phyloP scores from a whole-genome alignment of 2,113 vertebrate species.

The Toxostoma redivivum region DNA sequence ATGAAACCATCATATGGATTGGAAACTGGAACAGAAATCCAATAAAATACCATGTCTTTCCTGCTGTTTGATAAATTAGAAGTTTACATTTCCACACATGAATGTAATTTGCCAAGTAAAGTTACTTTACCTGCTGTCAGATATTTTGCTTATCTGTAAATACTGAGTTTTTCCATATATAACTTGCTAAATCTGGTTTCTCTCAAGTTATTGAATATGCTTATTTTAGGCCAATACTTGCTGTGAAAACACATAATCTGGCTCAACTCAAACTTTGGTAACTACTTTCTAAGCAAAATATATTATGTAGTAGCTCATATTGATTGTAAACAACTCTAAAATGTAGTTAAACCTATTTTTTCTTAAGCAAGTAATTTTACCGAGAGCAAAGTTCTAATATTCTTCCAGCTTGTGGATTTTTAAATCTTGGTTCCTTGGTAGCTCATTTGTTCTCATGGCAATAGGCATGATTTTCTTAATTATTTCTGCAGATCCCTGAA shows the following conservation, averaged over 20 bases:
- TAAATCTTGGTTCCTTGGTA: background rate
- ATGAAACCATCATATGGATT: background rate
- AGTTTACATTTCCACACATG: conserved; percentile 9
- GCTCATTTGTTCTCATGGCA: background rate
- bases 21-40: background rate
- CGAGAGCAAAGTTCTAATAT: background rate
- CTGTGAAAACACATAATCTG: background rate
- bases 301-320: background rate
- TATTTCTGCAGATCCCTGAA: background rate
- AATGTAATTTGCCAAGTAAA: conserved; percentile 10
- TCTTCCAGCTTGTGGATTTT: background rate
- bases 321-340: background rate
- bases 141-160: conserved; percentile 14
- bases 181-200: background rate
- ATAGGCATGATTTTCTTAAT: background rate
- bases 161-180: background rate
- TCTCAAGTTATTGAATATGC: background rate
- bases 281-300: background rate
- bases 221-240: background rate
- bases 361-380: background rate
- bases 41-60: background rate
- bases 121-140: background rate
- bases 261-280: background rate
- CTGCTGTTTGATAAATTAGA: conserved; percentile 29
- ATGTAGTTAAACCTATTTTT: background rate